A percentile compares a stretch with the other conserved stretches of the same genome.
Evolutionary conservation across 2,113 vertebrate species (phyloP).

Genomic region (Hipposideros armiger): DNA sequence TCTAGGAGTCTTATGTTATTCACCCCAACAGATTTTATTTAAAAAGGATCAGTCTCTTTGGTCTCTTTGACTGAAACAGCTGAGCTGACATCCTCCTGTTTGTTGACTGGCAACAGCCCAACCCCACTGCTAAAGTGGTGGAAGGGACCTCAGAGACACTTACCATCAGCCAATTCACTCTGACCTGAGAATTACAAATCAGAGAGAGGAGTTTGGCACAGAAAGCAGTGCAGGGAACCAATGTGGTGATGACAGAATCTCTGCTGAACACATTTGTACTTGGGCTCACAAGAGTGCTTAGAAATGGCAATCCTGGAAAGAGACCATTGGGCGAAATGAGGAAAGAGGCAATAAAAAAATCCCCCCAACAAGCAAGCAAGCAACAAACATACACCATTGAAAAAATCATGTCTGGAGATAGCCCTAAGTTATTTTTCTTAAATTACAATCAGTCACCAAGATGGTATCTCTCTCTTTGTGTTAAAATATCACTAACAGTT

Average conservation of each 20-base stretch:
- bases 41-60: slow-evolving; percentile 55
- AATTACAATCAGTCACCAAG: slow-evolving; percentile 17
- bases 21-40: slow-evolving; percentile 67
- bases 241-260: neutral
- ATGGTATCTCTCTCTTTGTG: neutral
- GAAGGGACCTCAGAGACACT: slow-evolving; percentile 1
- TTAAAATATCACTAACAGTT: neutral
- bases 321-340: neutral
- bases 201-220: neutral
- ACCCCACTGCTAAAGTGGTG: neutral
- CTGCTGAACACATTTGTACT: slow-evolving; percentile 13
- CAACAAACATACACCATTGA: neutral
- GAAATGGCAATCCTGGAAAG: neutral
- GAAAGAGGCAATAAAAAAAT: neutral
- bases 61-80: slow-evolving; percentile 44
- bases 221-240: neutral
- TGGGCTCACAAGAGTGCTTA: neutral
- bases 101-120: slow-evolving; percentile 67
- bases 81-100: slow-evolving; percentile 58
- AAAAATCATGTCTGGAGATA: neutral
- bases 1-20: neutral
- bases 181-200: neutral
- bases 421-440: neutral
- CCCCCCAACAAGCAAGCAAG: neutral
- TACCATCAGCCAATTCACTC: neutral